These are phyloP conservation scores for Aricia artaxerxes DNA, from an alignment of 2,888 invertebrate species.

Conservation along the genomic window DNA sequence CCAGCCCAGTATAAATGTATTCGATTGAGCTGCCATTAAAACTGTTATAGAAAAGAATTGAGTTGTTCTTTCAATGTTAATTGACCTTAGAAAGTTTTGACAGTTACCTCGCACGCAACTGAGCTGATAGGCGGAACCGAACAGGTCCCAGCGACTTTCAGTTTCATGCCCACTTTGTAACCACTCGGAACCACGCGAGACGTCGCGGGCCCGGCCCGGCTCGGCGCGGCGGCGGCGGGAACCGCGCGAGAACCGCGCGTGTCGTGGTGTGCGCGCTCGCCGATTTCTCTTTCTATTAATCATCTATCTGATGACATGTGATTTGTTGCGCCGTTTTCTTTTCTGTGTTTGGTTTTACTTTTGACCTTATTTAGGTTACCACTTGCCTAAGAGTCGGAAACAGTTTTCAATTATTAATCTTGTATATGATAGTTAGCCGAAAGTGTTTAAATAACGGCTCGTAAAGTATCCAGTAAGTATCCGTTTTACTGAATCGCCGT, in stretches of 20 bases:
- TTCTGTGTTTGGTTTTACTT: conserved; percentile 10
- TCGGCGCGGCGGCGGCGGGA: neutral
- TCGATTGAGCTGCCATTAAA: neutral
- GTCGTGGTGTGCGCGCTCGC: conserved; percentile 26
- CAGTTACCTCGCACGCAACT: neutral
- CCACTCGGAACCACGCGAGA: neutral
- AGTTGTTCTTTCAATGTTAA: neutral
- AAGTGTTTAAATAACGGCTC: neutral
- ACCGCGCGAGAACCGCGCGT: neutral
- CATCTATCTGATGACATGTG: conserved; percentile 22
- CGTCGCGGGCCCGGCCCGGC: too few species aligned
- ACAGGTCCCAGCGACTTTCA: conserved; percentile 13
- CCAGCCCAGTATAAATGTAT: neutral
- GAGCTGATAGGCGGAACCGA: neutral
- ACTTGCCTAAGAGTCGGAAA: neutral
- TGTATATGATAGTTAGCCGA: neutral
- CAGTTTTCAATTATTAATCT: neutral
- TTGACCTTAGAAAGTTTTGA: neutral
- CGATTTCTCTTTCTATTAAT: conserved; percentile 33
- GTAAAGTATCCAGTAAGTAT: neutral
- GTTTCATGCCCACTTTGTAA: neutral
- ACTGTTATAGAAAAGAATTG: neutral
- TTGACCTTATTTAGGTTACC: neutral
- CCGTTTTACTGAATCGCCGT: neutral
- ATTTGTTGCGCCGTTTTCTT: conserved; percentile 17